A percentile compares a stretch with the other conserved stretches of the same genome.
These are phyloP conservation scores for Pandion haliaetus DNA, from an alignment of 2,113 vertebrate genomes.

Conservation along the genomic window DNA sequence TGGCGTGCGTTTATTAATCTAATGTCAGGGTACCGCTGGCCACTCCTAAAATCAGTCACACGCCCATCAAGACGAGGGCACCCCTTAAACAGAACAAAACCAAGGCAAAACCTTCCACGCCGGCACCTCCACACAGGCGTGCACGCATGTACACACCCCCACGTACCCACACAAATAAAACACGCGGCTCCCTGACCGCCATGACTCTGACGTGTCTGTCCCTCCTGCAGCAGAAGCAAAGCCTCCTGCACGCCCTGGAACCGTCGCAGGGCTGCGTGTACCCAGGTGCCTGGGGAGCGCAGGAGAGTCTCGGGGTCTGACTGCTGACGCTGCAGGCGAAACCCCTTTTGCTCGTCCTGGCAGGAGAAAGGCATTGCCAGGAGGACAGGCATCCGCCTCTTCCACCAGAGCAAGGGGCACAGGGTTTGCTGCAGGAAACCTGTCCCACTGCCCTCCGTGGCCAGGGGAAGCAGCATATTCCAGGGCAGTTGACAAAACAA, in stretches of 20 bases:
- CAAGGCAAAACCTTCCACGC: background rate
- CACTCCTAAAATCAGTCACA: background rate
- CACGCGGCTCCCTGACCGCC: fast-evolving
- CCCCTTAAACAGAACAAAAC: background rate
- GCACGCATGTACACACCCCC: fast-evolving
- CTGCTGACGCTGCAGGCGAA: no score
- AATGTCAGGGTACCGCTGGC: background rate
- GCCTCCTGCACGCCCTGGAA: background rate
- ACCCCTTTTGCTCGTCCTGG: background rate
- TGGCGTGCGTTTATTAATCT: background rate
- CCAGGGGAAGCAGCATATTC: background rate
- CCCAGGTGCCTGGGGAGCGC: no score
- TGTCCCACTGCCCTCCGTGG: background rate
- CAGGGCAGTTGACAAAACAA: background rate
- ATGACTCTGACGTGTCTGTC: background rate
- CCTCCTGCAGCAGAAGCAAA: background rate
- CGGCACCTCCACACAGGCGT: fast-evolving
- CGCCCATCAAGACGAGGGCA: background rate
- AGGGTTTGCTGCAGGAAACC: background rate
- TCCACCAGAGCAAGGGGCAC: background rate
- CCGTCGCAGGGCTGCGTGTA: background rate
- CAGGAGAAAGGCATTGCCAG: background rate
- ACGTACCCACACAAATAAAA: background rate
- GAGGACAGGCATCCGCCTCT: background rate
- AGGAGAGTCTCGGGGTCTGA: background rate